phyloP scores from a whole-genome alignment of 2,888 invertebrate genomes.

The Nomada hirtipes region DNA sequence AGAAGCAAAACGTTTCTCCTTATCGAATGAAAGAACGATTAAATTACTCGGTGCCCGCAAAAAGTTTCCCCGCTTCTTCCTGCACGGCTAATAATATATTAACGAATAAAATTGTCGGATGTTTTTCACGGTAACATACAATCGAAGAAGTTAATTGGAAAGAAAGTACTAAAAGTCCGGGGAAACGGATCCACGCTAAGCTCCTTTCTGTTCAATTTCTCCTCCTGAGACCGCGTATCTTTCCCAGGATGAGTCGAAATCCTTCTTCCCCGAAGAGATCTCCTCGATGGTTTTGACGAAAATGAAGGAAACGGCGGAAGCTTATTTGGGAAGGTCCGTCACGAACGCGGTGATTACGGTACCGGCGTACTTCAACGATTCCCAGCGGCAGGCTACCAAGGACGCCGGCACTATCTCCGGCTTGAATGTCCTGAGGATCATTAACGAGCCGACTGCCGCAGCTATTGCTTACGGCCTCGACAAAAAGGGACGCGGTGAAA shows the following conservation, averaged over 20 bases:
- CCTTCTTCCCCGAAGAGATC: conserved; percentile 93
- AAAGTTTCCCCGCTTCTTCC: too few relatives aligned
- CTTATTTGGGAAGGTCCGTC: conserved; percentile 89
- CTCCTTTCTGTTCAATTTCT: conserved; percentile 32
- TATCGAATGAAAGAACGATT: too few relatives aligned
- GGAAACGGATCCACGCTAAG: too few relatives aligned
- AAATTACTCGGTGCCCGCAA: too few relatives aligned
- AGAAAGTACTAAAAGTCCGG: too few relatives aligned
- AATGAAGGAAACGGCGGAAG: conserved; percentile 93
- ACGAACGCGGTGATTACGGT: conserved; percentile 93
- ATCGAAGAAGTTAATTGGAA: too few relatives aligned
- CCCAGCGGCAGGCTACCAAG: conserved; percentile 94
- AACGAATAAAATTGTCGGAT: neutral
- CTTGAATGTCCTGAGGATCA: conserved; percentile 94
- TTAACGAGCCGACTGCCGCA: conserved; percentile 96
- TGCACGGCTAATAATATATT: too few relatives aligned
- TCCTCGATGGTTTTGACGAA: conserved; percentile 94
- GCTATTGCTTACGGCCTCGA: conserved; percentile 94
- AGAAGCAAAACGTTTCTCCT: too few relatives aligned
- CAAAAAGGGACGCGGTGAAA: conserved; percentile 90
- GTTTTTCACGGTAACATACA: neutral
- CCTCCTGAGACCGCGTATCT: conserved; percentile 34
- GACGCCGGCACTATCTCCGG: conserved; percentile 95
- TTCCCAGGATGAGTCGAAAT: conserved; percentile 88
- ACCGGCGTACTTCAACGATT: conserved; percentile 93